phyloP scores from a whole-genome alignment of 2,888 invertebrate species.

The Tortricodes alternella region DNA sequence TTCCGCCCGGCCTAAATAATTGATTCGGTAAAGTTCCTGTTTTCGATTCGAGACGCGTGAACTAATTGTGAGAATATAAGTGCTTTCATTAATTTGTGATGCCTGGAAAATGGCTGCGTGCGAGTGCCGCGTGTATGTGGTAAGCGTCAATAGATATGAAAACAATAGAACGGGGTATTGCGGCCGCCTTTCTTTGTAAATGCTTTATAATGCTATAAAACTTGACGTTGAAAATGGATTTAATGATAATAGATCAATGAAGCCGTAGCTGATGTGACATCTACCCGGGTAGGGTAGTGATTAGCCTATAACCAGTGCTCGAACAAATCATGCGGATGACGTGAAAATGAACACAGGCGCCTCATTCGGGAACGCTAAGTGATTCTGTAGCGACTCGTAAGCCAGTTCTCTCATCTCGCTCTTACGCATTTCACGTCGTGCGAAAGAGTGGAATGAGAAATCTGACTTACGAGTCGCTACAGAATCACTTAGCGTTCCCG shows the following conservation, averaged over 20 bases:
- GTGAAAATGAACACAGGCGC: too few species aligned
- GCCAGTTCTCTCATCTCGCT: too few species aligned
- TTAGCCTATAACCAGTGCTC: too few species aligned
- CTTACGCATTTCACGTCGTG: too few species aligned
- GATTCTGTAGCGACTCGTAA: too few species aligned
- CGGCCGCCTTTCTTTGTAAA: neutral
- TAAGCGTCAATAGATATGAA: conserved; percentile 12
- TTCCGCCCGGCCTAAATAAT: conserved; percentile 13
- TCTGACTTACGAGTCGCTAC: too few species aligned
- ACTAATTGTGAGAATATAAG: conserved; percentile 22
- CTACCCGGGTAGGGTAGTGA: too few species aligned
- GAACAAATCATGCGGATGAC: too few species aligned
- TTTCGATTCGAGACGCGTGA: conserved; percentile 10
- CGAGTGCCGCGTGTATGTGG: conserved; percentile 18
- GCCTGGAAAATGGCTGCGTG: conserved; percentile 10
- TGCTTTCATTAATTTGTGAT: conserved; percentile 24
- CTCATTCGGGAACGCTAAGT: too few species aligned
- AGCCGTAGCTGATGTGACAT: too few species aligned
- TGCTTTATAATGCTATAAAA: neutral
- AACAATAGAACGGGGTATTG: neutral
- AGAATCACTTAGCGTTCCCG: too few species aligned
- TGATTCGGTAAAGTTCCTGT: conserved; percentile 28
- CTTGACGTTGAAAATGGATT: neutral
- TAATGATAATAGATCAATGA: neutral
- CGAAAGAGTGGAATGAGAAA: too few species aligned